phyloP scores from a whole-genome alignment of 2,888 invertebrate species.

The Parascotia fuliginaria region DNA sequence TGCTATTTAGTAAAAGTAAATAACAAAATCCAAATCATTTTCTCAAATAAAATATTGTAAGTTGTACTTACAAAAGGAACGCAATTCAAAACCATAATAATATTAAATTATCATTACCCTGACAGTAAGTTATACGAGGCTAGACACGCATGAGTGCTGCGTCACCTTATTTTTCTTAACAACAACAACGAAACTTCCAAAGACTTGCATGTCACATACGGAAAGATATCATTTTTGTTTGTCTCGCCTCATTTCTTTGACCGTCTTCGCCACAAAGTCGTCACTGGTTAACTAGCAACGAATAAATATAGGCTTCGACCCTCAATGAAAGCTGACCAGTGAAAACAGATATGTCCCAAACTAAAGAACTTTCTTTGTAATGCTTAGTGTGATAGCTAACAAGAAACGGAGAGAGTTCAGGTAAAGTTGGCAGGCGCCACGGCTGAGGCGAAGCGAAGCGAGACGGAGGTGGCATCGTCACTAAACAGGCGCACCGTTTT shows the following conservation, averaged over 20 bases:
- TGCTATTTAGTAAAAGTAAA: conserved; percentile 10
- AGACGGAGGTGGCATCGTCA: conserved; percentile 76
- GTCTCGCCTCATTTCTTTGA: conserved; percentile 73
- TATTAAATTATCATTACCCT: conserved; percentile 50
- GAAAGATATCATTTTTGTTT: conserved; percentile 74
- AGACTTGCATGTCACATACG: conserved; percentile 65
- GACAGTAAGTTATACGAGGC: conserved; percentile 48
- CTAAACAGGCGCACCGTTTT: conserved; percentile 82
- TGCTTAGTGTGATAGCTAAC: conserved; percentile 46
- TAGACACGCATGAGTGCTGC: conserved; percentile 58
- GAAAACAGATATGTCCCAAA: conserved; percentile 60
- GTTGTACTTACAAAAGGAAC: conserved; percentile 21
- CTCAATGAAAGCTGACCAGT: conserved; percentile 60
- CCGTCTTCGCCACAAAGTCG: conserved; percentile 71
- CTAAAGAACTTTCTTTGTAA: conserved; percentile 52
- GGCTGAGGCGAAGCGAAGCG: conserved; percentile 65
- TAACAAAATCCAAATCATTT: conserved; percentile 8
- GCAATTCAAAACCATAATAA: conserved; percentile 48
- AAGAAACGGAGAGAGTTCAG: conserved; percentile 64
- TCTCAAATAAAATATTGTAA: conserved; percentile 23
- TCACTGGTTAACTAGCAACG: conserved; percentile 71
- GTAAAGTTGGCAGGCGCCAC: conserved; percentile 55
- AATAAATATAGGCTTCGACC: conserved; percentile 72
- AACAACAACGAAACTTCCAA: conserved; percentile 59
- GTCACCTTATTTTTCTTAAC: conserved; percentile 61